Conservation (phyloP, 2,113 vertebrate species). For the Chlorodrepanis virens region DNA sequence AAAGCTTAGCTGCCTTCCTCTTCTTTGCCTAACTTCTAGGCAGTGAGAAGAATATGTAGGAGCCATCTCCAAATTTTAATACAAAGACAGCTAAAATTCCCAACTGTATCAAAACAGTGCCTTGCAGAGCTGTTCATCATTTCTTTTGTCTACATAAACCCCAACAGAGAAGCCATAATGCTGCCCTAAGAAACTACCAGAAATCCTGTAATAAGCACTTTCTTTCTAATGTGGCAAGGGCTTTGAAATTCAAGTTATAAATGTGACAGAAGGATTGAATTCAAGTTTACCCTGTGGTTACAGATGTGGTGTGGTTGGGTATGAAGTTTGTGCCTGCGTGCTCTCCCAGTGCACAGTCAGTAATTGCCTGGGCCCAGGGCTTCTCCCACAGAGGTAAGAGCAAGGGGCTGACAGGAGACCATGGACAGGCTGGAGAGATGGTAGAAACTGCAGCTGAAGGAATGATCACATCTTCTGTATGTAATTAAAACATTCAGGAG, state of each 20-base stretch:
- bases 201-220: background rate
- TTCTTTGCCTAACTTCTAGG: background rate
- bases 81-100: slow-evolving; percentile 13
- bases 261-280: background rate
- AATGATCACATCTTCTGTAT: rapidly evolving
- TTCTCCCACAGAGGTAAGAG: background rate
- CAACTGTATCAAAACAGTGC: slow-evolving; percentile 5
- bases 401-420: background rate
- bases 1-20: background rate
- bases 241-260: slow-evolving; percentile 3
- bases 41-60: slow-evolving; percentile 3
- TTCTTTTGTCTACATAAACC: background rate
- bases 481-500: background rate
- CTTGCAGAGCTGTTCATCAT: background rate
- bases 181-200: background rate
- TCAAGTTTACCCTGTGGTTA: background rate
- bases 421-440: background rate
- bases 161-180: background rate
- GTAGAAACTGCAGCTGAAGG: background rate
- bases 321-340: background rate
- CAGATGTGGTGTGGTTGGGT: background rate
- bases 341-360: background rate
- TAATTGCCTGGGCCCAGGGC: background rate
- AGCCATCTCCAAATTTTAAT: background rate
- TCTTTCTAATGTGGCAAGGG: background rate